Base-by-base conservation (phyloP, 1,140 invertebrate species). In the Caenorhabditis brenneri region DNA sequence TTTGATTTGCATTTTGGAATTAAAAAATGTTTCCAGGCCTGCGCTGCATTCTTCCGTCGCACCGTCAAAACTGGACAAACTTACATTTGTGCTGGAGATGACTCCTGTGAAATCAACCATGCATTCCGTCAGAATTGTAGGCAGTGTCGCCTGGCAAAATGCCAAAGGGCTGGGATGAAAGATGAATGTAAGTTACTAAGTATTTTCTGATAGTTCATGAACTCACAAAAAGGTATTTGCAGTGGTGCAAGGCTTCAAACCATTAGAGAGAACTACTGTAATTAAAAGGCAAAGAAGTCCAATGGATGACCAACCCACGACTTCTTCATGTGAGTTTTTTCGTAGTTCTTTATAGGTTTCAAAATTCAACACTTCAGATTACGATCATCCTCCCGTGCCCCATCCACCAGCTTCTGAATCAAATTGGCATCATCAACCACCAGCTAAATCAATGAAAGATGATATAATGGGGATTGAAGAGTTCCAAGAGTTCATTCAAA, bases 61-160 rank as follows among this genome's bases (percentile, higher is more conserved):
- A 74, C 65, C 10, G 36, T 74, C 2, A 74, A 42, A 46, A 46
- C 36, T 12, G 36, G 36, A 12, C 36, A 46, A 15, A 15, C 24
- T 27, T 74, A 74, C 24, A 2, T 9, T 12, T 74, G 65, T 74
- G 9, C 65, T n/a, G 36, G 65, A 12, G 36, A 42, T 4, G 33
- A 74, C 7, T 36, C 10, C n/a, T 74, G 65, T n/a, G 65, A 74
- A 15, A 74, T 74, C 5, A 46, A 74, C 22, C 65, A 74, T 36
- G 65, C 29, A 3, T 46, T 74, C 36, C 65, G 65, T 5, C 65
- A 74, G 46, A 74, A 74, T 27, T 74, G 65, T 42, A 39, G 65
- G 27, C 65, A 74, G 22, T 74, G 65, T 12, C 33, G 65, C 4
- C 36, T 74, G n/a, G 22, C 65, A 31, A 74, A 74, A 24, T 74